These are phyloP conservation scores for Drosophila neotestacea DNA, from an alignment of 2,888 invertebrate species.

Conservation along the genomic window DNA sequence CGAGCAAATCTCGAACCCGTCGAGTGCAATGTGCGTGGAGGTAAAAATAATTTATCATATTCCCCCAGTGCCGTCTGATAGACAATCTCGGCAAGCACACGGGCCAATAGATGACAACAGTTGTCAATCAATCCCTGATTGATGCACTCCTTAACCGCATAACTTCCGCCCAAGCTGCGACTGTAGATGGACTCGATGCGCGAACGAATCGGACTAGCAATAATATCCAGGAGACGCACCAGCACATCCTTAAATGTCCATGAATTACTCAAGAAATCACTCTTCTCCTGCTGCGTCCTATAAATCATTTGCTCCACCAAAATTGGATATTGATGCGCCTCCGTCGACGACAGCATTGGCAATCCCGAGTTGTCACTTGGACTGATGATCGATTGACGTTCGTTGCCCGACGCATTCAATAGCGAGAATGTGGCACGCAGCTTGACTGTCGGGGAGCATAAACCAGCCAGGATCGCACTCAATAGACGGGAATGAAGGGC, in stretches of 20 bases:
- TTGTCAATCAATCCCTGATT: constrained; percentile 88
- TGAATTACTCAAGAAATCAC: constrained; percentile 83
- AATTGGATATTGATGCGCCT: constrained; percentile 91
- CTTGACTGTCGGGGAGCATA: constrained; percentile 92
- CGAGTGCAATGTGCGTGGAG: constrained; percentile 91
- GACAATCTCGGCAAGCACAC: constrained; percentile 95
- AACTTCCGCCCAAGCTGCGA: constrained; percentile 83
- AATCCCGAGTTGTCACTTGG: constrained; percentile 90
- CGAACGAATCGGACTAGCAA: constrained; percentile 91
- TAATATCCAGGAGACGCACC: constrained; percentile 92
- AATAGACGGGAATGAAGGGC: constrained; percentile 87
- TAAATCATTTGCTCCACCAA: constrained; percentile 92
- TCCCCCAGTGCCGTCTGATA: constrained; percentile 91
- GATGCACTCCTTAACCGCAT: constrained; percentile 82
- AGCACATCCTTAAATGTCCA: constrained; percentile 91
- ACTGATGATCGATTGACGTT: constrained; percentile 86
- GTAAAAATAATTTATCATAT: constrained; percentile 84
- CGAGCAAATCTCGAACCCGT: constrained; percentile 96
- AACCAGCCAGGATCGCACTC: constrained; percentile 93
- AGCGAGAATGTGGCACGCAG: constrained; percentile 91
- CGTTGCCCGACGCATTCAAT: constrained; percentile 85
- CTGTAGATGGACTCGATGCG: constrained; percentile 84
- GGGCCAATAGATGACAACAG: constrained; percentile 92
- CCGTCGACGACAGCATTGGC: constrained; percentile 88
- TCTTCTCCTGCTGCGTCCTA: constrained; percentile 87